These are phyloP conservation scores for Rhabdomys dilectus DNA, from an alignment of 2,113 vertebrate genomes.

Conservation along the genomic window DNA sequence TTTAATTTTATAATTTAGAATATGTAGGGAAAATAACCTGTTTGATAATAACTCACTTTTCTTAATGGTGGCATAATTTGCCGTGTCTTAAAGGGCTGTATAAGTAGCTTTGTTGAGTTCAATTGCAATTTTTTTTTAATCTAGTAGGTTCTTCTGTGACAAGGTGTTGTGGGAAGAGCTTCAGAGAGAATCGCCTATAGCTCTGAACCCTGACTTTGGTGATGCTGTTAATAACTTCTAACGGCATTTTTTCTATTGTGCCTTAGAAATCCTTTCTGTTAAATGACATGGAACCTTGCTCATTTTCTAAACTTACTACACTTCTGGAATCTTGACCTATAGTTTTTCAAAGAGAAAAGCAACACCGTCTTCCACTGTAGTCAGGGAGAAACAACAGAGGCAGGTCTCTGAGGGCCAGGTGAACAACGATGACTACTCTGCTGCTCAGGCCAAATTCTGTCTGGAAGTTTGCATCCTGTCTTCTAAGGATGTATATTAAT, in stretches of 20 bases:
- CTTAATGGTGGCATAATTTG: neutral
- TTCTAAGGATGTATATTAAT: neutral
- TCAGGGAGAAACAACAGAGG: neutral
- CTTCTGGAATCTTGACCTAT: neutral
- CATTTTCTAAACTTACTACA: neutral
- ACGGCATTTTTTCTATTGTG: neutral
- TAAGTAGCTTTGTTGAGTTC: neutral
- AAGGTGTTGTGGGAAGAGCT: neutral
- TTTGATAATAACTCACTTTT: neutral
- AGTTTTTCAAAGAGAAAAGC: neutral
- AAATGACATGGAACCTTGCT: neutral
- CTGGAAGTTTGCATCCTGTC: neutral
- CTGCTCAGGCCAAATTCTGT: neutral
- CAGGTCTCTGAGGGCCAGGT: neutral
- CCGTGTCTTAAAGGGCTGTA: neutral
- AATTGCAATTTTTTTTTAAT: neutral
- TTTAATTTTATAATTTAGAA: conserved; percentile 15
- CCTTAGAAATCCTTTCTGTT: neutral
- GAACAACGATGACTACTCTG: no score
- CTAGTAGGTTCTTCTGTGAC: neutral
- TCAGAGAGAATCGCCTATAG: neutral
- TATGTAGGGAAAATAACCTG: neutral
- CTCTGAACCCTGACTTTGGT: neutral
- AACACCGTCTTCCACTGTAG: neutral
- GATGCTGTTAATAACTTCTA: neutral